phyloP scores from a whole-genome alignment of 2,797 vertebrate genomes.

The Mallotus villosus region DNA sequence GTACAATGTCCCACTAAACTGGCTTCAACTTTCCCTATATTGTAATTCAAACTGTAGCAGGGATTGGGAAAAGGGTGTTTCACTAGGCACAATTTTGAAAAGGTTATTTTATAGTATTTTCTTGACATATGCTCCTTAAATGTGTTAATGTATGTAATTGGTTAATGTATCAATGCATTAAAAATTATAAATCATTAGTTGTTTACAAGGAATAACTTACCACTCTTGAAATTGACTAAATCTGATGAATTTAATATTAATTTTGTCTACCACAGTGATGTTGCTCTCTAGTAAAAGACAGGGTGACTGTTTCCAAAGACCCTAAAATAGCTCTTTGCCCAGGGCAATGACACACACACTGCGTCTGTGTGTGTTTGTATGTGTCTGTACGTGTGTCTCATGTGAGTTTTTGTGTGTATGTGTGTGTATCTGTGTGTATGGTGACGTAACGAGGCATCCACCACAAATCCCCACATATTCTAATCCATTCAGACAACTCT shows the following conservation, averaged over 20 bases:
- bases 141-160: slow-evolving; percentile 21
- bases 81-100: not conserved
- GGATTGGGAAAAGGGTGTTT: slow-evolving; percentile 1
- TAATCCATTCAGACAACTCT: slow-evolving; percentile 65
- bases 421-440: not conserved
- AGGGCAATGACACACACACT: slow-evolving; percentile 36
- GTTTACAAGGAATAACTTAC: not conserved
- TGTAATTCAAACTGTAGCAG: slow-evolving; percentile 33
- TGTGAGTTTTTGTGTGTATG: slow-evolving; percentile 7
- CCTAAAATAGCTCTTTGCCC: slow-evolving; percentile 53
- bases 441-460: slow-evolving; percentile 21
- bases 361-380: slow-evolving; percentile 25
- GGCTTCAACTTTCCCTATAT: slow-evolving; percentile 39
- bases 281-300: slow-evolving; percentile 26
- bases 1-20: slow-evolving; percentile 20
- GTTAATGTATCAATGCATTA: slow-evolving; percentile 12
- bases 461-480: slow-evolving; percentile 44
- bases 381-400: slow-evolving; percentile 7
- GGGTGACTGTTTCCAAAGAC: slow-evolving; percentile 31
- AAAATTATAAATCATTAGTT: not conserved
- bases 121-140: slow-evolving; percentile 12
- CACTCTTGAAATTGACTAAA: not conserved
- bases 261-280: not conserved
- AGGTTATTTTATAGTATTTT: slow-evolving; percentile 16
- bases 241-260: too few species aligned